Percentiles rank a stretch among this genome's conserved stretches.
phyloP scores from a whole-genome alignment of 1,140 invertebrate genomes.

The Drosophila funebris region DNA sequence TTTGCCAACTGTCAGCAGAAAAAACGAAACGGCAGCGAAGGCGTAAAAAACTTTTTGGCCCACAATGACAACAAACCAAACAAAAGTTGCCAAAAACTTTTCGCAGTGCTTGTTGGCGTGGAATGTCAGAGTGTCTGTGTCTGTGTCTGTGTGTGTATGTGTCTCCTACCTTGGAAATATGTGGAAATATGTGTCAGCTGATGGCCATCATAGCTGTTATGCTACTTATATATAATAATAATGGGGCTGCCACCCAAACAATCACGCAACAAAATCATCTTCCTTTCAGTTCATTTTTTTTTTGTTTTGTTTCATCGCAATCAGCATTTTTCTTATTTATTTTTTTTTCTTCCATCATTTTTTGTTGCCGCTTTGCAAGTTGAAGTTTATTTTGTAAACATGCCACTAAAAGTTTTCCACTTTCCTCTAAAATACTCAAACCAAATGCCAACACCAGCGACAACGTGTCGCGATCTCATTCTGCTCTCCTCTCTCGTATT shows the following conservation, averaged over 20 bases:
- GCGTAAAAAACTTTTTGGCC: constrained; percentile 39
- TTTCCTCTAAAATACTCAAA: constrained; percentile 82
- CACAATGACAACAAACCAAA: constrained; percentile 77
- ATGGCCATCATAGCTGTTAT: constrained; percentile 40
- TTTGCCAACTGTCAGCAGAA: constrained; percentile 81
- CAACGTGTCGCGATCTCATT: constrained; percentile 53
- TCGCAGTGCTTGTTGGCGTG: constrained; percentile 9
- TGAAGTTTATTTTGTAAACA: constrained; percentile 82
- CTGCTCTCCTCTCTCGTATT: neutral
- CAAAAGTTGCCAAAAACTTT: constrained; percentile 67
- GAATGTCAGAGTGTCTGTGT: neutral
- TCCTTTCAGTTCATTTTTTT: constrained; percentile 25
- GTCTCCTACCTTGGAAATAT: constrained; percentile 62
- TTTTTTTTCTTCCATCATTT: constrained; percentile 35
- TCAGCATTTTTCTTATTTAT: constrained; percentile 72
- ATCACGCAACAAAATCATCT: constrained; percentile 65
- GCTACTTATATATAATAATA: constrained; percentile 34
- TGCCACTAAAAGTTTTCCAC: constrained; percentile 82
- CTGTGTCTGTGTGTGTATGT: constrained; percentile 1
- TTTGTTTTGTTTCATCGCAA: constrained; percentile 56
- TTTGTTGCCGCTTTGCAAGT: constrained; percentile 69
- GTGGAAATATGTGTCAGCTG: constrained; percentile 71
- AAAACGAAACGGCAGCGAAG: constrained; percentile 46
- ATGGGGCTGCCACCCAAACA: constrained; percentile 15
- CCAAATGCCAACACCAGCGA: constrained; percentile 77